Evolutionary conservation across 2,113 vertebrate genomes (phyloP).

Genomic region (Porphyrio hochstetteri): DNA sequence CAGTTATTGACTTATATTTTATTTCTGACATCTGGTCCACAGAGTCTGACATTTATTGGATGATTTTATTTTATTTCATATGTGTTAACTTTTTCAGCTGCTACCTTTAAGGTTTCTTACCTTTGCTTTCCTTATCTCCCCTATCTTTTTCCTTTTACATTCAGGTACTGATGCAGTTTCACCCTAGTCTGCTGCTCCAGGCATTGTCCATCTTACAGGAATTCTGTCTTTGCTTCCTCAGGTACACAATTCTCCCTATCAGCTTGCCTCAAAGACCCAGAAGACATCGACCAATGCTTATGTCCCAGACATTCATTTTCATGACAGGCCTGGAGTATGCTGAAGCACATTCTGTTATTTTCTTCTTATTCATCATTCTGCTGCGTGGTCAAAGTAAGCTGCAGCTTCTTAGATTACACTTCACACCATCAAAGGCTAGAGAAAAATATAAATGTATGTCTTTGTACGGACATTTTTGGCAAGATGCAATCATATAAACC

Average conservation of each 20-base stretch:
- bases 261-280: neutral
- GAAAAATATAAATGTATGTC: neutral
- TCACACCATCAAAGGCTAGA: neutral
- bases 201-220: neutral
- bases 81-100: neutral
- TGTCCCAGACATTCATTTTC: neutral
- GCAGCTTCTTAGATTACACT: neutral
- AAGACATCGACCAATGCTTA: neutral
- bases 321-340: neutral
- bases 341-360: neutral
- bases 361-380: neutral
- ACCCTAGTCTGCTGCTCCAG: neutral
- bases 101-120: neutral
- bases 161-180: neutral
- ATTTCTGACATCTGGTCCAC: neutral
- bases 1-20: neutral
- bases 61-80: neutral
- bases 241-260: neutral
- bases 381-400: neutral
- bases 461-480: neutral
- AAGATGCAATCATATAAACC: neutral
- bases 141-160: neutral
- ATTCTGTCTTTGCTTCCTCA: neutral
- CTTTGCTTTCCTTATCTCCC: neutral
- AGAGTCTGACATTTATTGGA: neutral